Percentiles rank a stretch among this genome's conserved stretches.
These are phyloP conservation scores for Cylloceria caligata DNA, from an alignment of 2,888 invertebrate species.

Conservation along the genomic window DNA sequence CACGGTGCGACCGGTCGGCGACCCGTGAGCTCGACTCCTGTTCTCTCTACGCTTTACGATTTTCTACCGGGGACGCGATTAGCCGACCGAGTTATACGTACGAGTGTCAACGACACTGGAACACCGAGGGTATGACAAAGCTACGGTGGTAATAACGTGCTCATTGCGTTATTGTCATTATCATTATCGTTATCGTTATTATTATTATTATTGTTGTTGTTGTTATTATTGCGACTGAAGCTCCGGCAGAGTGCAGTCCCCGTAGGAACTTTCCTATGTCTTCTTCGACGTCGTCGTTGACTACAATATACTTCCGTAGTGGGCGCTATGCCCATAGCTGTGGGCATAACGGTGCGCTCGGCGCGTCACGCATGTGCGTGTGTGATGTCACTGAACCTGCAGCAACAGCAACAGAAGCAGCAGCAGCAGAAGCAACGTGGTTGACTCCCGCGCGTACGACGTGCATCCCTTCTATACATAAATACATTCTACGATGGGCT, in stretches of 20 bases:
- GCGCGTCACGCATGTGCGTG: constrained; percentile 83
- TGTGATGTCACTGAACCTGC: constrained; percentile 84
- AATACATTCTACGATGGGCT: constrained; percentile 35
- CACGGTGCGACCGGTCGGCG: constrained; percentile 80
- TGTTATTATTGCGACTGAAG: too few species aligned
- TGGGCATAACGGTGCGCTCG: constrained; percentile 82
- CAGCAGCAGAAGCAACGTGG: constrained; percentile 49
- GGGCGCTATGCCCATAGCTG: constrained; percentile 77
- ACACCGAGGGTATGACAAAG: not conserved
- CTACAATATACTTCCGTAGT: constrained; percentile 77
- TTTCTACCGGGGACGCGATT: constrained; percentile 28
- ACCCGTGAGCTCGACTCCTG: constrained; percentile 66
- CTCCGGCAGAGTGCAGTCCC: constrained; percentile 22
- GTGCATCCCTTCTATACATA: constrained; percentile 28
- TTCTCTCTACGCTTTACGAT: constrained; percentile 21
- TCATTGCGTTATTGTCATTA: constrained; percentile 3
- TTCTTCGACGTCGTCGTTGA: constrained; percentile 51
- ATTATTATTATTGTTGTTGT: constrained; percentile 31
- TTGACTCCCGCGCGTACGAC: constrained; percentile 61
- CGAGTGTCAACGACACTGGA: constrained; percentile 28
- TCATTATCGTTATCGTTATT: constrained; percentile 10
- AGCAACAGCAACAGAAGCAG: constrained; percentile 63
- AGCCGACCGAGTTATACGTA: constrained; percentile 36
- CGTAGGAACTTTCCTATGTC: constrained; percentile 54
- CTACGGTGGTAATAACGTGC: constrained; percentile 15